These are phyloP conservation scores for Telmatherina bonti DNA, from an alignment of 2,797 vertebrate species.

Conservation along the genomic window DNA sequence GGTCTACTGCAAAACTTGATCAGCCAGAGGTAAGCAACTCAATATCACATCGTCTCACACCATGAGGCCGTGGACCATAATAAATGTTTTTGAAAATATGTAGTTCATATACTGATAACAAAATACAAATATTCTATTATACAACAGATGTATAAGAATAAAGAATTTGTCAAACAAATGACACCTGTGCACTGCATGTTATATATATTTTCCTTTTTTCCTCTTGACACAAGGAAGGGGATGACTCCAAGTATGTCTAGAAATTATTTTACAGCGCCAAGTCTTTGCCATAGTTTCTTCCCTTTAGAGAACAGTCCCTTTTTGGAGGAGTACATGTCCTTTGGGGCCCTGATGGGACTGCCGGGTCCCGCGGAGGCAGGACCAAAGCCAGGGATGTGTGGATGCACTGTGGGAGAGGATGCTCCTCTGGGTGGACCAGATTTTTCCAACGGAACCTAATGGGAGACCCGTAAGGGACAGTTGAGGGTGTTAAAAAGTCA, in stretches of 20 bases:
- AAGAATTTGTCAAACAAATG: constrained; percentile 77
- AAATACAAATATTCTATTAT: constrained; percentile 73
- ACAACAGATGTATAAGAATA: constrained; percentile 76
- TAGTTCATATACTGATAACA: constrained; percentile 52
- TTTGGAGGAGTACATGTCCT: constrained; percentile 90
- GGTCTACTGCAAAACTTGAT: constrained; percentile 26
- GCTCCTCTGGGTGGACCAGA: constrained; percentile 91
- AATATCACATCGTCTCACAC: constrained; percentile 38
- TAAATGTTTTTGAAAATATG: constrained; percentile 71
- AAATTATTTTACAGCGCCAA: constrained; percentile 91
- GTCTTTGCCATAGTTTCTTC: constrained; percentile 94
- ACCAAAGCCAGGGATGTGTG: constrained; percentile 87
- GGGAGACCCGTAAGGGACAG: constrained; percentile 89
- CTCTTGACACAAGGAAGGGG: constrained; percentile 44
- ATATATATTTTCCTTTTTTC: background rate
- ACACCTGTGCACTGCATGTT: constrained; percentile 76
- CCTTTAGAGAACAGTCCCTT: constrained; percentile 97
- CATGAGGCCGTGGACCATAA: constrained; percentile 37
- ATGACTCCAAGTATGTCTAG: constrained; percentile 45
- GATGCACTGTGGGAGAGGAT: constrained; percentile 89
- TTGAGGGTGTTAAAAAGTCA: constrained; percentile 84
- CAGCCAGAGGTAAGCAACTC: constrained; percentile 54
- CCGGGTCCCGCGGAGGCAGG: constrained; percentile 88
- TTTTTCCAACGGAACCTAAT: constrained; percentile 97
- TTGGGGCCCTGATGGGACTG: constrained; percentile 85